Evolutionary conservation across 1,140 invertebrate genomes (phyloP), one percentile per base, ranked within the genome.

Genomic region (Drosophila mojavensis): DNA sequence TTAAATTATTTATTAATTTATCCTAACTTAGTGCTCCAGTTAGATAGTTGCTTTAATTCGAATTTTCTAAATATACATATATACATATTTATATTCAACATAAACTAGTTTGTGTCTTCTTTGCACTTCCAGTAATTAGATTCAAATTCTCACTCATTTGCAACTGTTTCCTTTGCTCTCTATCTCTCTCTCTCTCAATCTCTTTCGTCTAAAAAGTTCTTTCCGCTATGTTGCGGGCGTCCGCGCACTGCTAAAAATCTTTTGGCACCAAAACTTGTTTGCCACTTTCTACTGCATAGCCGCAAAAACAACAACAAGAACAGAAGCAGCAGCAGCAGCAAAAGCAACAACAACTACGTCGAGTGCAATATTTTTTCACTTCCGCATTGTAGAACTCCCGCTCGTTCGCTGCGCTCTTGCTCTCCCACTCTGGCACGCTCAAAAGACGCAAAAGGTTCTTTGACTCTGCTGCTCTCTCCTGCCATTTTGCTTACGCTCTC

Each of bases 361-460:
- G 72, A 69, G 72, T 75, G 66, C 75, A 78, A 60, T 60, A 72
- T 72, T 80, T 84, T 65, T 28, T 3, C 10, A 88, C 83, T 88
- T 88, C 84, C 84, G 84, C 84, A 88, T 88, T 89, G 81, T 68
- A 72, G 58, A 75, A 71, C 48, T 70, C 39, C 33, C 55, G 24
- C 66, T 60, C 53, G 51, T 62, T 75, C 53, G 78, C 58, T 43
- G 43, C 71, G 61, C 53, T 53, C n/a, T 39, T 15, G 24, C 26
- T 20, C 5, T 36, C 36, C 47, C 41, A 33, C 24, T n/a, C 20
- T 69, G 41, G 30, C 43, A 51, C 62, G 41, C 56, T 47, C 33
- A 63, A 59, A 50, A 70, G 59, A 59, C 60, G 47, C 61, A 68
- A 89, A 84, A 71, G 82, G 82, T 86, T 86, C 82, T 79, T 85